Conservation (phyloP, 2,113 vertebrate genomes). For the Stegastes partitus region DNA sequence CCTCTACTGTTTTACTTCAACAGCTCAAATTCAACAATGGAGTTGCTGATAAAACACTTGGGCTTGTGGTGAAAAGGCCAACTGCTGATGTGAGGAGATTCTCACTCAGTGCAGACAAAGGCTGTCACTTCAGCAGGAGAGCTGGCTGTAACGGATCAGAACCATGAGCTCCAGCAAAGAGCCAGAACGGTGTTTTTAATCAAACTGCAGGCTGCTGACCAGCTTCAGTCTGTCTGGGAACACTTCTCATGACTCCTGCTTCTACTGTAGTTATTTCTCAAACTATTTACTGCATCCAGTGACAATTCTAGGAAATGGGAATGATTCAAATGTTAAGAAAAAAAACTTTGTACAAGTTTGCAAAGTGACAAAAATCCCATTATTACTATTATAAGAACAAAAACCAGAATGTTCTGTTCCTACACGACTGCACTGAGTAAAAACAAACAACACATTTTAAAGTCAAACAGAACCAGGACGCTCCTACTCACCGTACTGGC, state of each 20-base stretch:
- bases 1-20: slow-evolving; percentile 69
- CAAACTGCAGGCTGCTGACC: slow-evolving; percentile 28
- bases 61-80: slow-evolving; percentile 55
- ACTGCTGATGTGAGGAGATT: slow-evolving; percentile 71
- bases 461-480: not conserved
- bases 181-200: slow-evolving; percentile 38
- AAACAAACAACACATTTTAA: not conserved
- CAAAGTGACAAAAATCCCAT: not conserved
- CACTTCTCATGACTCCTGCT: slow-evolving; percentile 9
- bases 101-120: slow-evolving; percentile 32
- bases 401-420: not conserved
- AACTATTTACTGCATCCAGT: not conserved
- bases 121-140: slow-evolving; percentile 16
- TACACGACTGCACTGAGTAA: not conserved
- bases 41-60: slow-evolving; percentile 78
- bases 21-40: slow-evolving; percentile 73
- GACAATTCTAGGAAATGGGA: not conserved
- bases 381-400: not conserved
- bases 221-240: slow-evolving; percentile 19
- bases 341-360: not conserved
- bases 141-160: slow-evolving; percentile 14
- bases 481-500: slow-evolving; percentile 87
- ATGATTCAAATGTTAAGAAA: not conserved
- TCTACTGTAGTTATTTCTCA: slow-evolving; percentile 10
- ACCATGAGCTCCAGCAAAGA: slow-evolving; percentile 7